Base-by-base conservation (phyloP, 2,797 vertebrate species). In the Gymnodraco acuticeps region DNA sequence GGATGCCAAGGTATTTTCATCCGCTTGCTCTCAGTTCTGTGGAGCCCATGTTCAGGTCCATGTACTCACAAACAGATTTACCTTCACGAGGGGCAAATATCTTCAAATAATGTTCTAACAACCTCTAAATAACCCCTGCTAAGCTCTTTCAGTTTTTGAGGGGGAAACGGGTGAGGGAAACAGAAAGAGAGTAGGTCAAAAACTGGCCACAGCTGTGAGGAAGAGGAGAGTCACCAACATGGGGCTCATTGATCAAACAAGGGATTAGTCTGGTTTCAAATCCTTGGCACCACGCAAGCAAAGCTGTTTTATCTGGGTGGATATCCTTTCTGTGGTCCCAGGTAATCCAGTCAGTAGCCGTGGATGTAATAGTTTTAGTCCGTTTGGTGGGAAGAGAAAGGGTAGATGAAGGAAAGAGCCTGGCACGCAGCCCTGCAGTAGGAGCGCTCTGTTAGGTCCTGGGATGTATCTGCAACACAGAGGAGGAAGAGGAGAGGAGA, bases 391-490 rank as follows among this genome's bases (percentile, higher is more conserved):
- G 76, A 87, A 75, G 84, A 87, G 87, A 81, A 82, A 85, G 81
- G 77, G 84, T 67, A 59, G 81, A 78, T 78, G 87, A 88, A 87
- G 88, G 87, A 83, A 91, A 92, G 85, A 93, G 94, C 93, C 93
- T 88, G 91, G 86, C 73, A 71, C 73, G 50, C 80, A 82, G 92
- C 82, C 81, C 84, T 86, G 87, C 81, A 54, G 86, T 90, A 92
- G 89, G 50, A 89, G 83, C 19, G 45, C 93, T 94, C 93, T 93
- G 94, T 98, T 99, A 99, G 95, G 97, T 97, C 96, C 97, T 97
- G 23, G 97, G 97, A 93, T 99, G 96, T 96, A 99, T 99, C 98
- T 99, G 96, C 87, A 96, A 96, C 53, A 92, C 87, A 94, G 87
- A 91, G 91, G 87, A 93, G 84, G 55, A 72, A 61, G 72, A 62